Percentiles rank a stretch among this genome's conserved stretches.
These are phyloP conservation scores for Diceros bicornis DNA, from an alignment of 2,797 vertebrate species.

Conservation along the genomic window DNA sequence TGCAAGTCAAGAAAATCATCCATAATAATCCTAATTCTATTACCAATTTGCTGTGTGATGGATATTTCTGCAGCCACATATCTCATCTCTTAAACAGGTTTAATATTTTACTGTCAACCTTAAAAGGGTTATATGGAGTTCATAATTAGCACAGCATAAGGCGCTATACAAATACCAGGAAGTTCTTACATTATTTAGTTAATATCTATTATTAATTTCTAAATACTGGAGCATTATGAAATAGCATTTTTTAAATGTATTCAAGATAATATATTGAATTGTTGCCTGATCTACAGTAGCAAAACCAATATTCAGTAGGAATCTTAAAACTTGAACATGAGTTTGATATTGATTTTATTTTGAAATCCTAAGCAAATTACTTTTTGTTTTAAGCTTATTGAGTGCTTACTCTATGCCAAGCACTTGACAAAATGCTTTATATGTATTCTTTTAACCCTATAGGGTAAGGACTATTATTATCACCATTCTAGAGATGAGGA, in stretches of 20 bases:
- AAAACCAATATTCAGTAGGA: background rate
- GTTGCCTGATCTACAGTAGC: background rate
- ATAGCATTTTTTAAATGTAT: background rate
- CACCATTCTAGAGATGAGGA: background rate
- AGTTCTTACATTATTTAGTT: background rate
- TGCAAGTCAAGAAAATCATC: background rate
- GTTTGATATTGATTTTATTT: background rate
- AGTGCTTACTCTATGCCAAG: background rate
- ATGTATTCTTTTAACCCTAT: background rate
- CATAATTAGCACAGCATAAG: background rate
- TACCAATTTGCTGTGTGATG: background rate
- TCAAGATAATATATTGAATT: background rate
- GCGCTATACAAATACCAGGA: background rate
- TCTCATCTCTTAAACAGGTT: background rate
- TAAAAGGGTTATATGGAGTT: background rate
- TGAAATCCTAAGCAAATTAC: background rate
- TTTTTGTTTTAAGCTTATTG: background rate
- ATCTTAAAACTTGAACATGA: background rate
- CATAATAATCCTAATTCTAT: rapidly evolving
- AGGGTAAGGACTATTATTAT: background rate
- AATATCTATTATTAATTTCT: background rate
- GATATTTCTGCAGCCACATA: background rate
- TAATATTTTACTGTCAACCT: background rate
- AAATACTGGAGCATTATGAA: background rate
- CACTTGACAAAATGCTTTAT: background rate